Base-by-base conservation (phyloP, 2,113 vertebrate genomes). In the Oceanodroma tethys region DNA sequence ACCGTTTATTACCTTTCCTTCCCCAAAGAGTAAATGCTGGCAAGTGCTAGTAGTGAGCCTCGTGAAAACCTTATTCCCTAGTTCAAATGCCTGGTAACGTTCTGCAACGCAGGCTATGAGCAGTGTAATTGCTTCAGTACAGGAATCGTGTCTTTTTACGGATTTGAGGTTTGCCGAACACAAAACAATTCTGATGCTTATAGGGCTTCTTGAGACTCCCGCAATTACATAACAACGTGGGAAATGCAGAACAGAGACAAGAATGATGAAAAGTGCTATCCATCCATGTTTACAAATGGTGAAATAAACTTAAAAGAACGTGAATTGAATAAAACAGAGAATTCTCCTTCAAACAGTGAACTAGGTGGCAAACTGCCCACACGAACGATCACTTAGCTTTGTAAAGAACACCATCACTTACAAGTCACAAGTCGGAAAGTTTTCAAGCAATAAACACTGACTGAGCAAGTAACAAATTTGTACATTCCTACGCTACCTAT, bases 21-120 rank as follows among this genome's bases (percentile, higher is more conserved):
- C 45, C 43, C n/a, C 15, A 1, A 74, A 60, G n/a, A 66, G 8
- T 23, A 73, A 81, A 53, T 6, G 59, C 29, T 68, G n/a, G 25
- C 6, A 50, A 86, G 40, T 27, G 17, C 42, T 71, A 32, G 11
- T 5, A 45, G 19, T 6, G 5, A 59, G 36, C 52, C 36, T 91
- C n/a, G 38, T 26, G 22, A 38, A 62, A 93, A 45, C 12, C 7
- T 67, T 48, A 81, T 2, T 74, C 13, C 17, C 13, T n/a, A 79
- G 52, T 22, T 75, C 26, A 86, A 81, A 74, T 17, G 30, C 27
- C 48, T 47, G 16, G 15, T 11, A 56, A 36, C 0, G 0, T 11
- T 67, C 68, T 67, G 43, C 11, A 72, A 26, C 0, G 0, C 1
- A 6, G 42, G 27, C 45, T 56, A n/a, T 2, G 5, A 84, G 72